phyloP scores from a whole-genome alignment of 2,888 invertebrate genomes.

The Phaedon cochleariae region DNA sequence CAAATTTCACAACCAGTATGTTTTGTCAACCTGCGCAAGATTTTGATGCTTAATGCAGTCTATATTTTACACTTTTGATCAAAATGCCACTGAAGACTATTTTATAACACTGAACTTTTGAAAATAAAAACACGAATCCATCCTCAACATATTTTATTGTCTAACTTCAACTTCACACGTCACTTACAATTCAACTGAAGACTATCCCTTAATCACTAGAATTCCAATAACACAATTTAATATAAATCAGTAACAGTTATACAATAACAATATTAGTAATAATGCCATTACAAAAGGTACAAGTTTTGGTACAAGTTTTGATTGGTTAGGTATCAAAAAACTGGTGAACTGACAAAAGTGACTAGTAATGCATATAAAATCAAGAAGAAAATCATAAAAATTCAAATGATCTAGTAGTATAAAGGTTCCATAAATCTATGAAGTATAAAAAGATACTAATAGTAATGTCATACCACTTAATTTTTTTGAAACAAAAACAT shows the following conservation, averaged over 20 bases:
- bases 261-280: slow-evolving; percentile 42
- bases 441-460: no score
- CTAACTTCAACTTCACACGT: background rate
- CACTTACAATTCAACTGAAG: background rate
- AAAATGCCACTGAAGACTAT: no score
- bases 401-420: no score
- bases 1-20: slow-evolving; percentile 17
- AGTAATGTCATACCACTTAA: no score
- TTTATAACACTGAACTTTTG: no score
- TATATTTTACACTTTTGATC: no score
- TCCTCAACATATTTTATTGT: background rate
- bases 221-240: slow-evolving; percentile 40
- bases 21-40: background rate
- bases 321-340: slow-evolving; percentile 7
- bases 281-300: slow-evolving; percentile 11
- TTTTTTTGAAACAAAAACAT: no score
- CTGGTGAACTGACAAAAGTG: background rate
- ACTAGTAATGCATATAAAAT: background rate
- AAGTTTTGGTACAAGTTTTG: slow-evolving; percentile 4
- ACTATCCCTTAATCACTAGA: slow-evolving; percentile 2
- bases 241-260: slow-evolving; percentile 47
- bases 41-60: no score
- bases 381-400: background rate
- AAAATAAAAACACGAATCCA: background rate
- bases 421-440: no score